Evolutionary conservation across 2,113 vertebrate genomes (phyloP).

Genomic region (Polypterus bichir): DNA sequence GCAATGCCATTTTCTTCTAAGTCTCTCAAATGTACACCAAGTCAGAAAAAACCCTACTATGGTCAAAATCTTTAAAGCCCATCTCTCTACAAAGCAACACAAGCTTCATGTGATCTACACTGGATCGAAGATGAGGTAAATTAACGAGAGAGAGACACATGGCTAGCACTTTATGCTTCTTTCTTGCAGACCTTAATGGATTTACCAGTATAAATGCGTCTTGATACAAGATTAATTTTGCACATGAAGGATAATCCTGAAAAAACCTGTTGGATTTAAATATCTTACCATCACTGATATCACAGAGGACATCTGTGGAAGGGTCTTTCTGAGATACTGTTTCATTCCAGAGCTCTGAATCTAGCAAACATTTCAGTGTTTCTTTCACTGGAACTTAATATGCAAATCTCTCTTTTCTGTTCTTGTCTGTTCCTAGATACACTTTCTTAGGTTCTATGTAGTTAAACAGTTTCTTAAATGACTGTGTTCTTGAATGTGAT

Average conservation of each 20-base stretch:
- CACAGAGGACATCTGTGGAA: conserved; percentile 8
- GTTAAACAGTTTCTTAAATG: no score
- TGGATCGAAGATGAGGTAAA: conserved; percentile 12
- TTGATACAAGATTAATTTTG: conserved; percentile 21
- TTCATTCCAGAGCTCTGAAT: conserved; percentile 23
- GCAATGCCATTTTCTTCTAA: conserved; percentile 20
- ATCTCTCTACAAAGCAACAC: conserved; percentile 19
- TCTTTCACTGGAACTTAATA: conserved; percentile 23
- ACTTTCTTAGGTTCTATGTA: conserved; percentile 14
- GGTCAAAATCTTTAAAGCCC: conserved; percentile 19
- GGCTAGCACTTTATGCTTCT: conserved; percentile 19
- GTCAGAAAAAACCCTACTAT: conserved; percentile 16
- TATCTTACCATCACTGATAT: conserved; percentile 18
- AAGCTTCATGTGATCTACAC: conserved; percentile 18
- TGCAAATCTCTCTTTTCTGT: conserved; percentile 11
- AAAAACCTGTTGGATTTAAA: conserved; percentile 18
- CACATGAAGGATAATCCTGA: conserved; percentile 19
- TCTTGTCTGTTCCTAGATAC: conserved; percentile 14
- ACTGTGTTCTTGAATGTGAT: conserved; percentile 11
- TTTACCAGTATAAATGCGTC: conserved; percentile 22
- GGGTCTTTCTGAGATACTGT: conserved; percentile 13
- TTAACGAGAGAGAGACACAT: conserved; percentile 25
- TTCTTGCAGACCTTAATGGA: conserved; percentile 14
- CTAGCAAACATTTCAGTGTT: conserved; percentile 18
- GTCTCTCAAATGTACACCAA: conserved; percentile 14